Evolutionary conservation across 2,888 invertebrate genomes (phyloP).

Genomic region (Lydus trimaculatus): DNA sequence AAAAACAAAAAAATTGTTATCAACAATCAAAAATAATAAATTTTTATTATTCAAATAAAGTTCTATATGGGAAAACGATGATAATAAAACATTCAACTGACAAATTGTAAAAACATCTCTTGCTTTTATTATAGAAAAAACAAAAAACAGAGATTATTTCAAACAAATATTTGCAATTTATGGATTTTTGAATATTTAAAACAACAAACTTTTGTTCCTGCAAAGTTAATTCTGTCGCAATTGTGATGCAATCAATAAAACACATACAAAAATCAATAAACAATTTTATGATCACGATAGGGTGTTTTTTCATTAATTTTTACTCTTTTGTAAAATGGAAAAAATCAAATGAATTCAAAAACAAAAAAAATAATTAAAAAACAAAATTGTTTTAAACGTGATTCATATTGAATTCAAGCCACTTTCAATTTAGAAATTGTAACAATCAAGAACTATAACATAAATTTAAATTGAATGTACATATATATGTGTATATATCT

Average conservation of each 20-base stretch:
- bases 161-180: too few relatives aligned
- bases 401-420: conserved; percentile 22
- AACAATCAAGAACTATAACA: conserved; percentile 20
- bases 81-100: conserved; percentile 4
- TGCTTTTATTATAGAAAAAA: neutral
- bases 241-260: too few relatives aligned
- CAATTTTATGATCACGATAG: too few relatives aligned
- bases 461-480: conserved; percentile 17
- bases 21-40: conserved; percentile 22
- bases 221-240: too few relatives aligned
- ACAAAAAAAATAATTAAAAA: neutral
- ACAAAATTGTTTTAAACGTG: conserved; percentile 3
- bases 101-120: neutral
- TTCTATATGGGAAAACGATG: neutral
- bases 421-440: conserved; percentile 29
- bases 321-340: too few relatives aligned
- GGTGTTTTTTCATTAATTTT: too few relatives aligned
- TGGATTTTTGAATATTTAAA: too few relatives aligned
- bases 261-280: too few relatives aligned
- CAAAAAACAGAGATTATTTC: neutral
- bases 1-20: conserved; percentile 33
- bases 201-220: too few relatives aligned
- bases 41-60: too few relatives aligned
- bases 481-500: conserved; percentile 9
- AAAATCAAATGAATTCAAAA: too few relatives aligned